Evolutionary conservation across 2,888 invertebrate genomes (phyloP), one percentile per base, ranked within the genome.

Genomic region (Drosophila putrida): DNA sequence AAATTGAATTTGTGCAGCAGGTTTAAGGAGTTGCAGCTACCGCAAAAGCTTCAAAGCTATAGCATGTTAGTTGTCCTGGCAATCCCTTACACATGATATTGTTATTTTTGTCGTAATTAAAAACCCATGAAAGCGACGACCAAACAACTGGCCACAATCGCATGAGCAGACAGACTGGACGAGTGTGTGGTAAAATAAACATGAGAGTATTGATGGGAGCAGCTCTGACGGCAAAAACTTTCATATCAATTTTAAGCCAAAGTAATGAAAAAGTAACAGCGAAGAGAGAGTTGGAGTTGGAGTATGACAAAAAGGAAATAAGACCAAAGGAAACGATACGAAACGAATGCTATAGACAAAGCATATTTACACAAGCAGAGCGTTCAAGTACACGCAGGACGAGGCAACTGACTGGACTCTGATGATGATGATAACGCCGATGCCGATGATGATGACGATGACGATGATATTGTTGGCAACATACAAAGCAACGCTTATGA

Each of bases 191-290:
- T 62, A 89, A 78, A 90, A 71, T 77, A 87, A 90, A 88, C 89
- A 88, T 72, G 79, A 82, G 77, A 75, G 82, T 82, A 82, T 82
- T 82, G 89, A 82, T 88, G 87, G 84, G 63, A 71, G 78, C 69
- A 71, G 75, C 75, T 72, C 64, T 59, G 65, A 63, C 53, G 46
- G 60, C 88, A 69, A 74, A 88, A 83, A 89, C 78, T 90, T 88
- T 90, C 84, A 89, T 90, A 86, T 89, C 85, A 90, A 90, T 89
- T 89, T 88, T 85, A 80, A 78, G 74, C 77, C 78, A 80, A 82
- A 82, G 86, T 81, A 84, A 75, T 79, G 89, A 89, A 80, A 87
- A 76, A 82, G 85, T 87, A 83, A 80, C 82, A 63, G 44, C 46
- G 71, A 51, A 51, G 63, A 68, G 55, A 53, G 27, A 47, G 43